A percentile compares a stretch with the other conserved stretches of the same genome.
Conservation (phyloP, 2,888 invertebrate species). For the Chloromyia formosa region DNA sequence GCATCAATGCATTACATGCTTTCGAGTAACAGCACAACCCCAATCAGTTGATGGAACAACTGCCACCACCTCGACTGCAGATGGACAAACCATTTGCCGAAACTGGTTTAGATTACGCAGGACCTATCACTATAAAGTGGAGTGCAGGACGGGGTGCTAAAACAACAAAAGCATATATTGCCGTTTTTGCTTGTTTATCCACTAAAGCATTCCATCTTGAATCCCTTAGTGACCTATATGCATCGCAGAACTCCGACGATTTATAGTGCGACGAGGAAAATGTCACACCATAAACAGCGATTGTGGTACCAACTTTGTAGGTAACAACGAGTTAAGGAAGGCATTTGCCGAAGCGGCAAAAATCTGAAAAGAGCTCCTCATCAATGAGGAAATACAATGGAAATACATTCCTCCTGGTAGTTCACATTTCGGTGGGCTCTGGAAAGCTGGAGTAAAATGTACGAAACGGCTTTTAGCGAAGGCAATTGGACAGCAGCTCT, state of each 20-base stretch:
- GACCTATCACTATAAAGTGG: neutral
- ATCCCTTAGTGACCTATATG: neutral
- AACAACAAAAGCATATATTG: neutral
- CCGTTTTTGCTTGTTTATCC: neutral
- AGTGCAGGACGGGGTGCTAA: neutral
- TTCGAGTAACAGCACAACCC: neutral
- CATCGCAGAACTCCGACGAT: neutral
- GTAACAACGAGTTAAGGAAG: neutral
- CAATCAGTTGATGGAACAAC: neutral
- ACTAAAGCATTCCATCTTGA: neutral
- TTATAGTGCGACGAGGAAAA: neutral
- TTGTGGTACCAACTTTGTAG: neutral
- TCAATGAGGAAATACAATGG: neutral
- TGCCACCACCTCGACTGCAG: too few species aligned
- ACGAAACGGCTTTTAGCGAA: slow-evolving; percentile 8
- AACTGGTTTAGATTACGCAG: neutral
- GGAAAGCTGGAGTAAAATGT: neutral
- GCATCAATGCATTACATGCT: neutral
- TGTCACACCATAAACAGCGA: neutral
- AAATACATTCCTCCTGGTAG: neutral
- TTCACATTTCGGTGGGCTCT: too few species aligned
- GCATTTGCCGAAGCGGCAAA: neutral
- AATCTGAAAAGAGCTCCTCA: neutral
- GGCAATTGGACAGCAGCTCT: neutral
- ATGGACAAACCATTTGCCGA: neutral